Conservation (phyloP, 2,797 vertebrate species). For the Premnoplex brunnescens region DNA sequence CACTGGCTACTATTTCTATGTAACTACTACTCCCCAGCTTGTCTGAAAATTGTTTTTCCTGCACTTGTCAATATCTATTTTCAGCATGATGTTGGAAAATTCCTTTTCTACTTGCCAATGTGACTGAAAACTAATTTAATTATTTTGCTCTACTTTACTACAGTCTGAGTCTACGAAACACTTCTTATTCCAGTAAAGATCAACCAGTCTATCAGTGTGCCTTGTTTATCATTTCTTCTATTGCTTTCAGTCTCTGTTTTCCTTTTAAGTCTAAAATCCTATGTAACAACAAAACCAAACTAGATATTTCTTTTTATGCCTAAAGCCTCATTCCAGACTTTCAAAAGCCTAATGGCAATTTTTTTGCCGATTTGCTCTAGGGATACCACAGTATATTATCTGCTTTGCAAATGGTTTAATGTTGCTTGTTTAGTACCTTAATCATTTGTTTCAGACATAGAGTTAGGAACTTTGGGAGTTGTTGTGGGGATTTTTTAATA, state of each 20-base stretch:
- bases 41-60: neutral
- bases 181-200: neutral
- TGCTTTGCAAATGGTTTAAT: neutral
- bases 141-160: neutral
- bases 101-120: neutral
- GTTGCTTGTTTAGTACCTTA: neutral
- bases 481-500: too few species aligned
- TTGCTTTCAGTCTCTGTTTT: neutral
- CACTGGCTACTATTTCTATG: neutral
- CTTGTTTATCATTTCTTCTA: neutral
- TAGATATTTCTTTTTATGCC: neutral
- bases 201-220: neutral
- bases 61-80: neutral
- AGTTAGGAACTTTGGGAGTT: neutral
- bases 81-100: neutral
- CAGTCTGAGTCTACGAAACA: neutral
- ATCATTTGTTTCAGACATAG: neutral
- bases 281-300: neutral
- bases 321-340: neutral
- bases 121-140: neutral
- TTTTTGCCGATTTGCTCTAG: neutral
- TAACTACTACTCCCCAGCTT: neutral
- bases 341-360: neutral
- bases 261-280: neutral
- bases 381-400: neutral